These are phyloP conservation scores for Solenodon paradoxus DNA, from an alignment of 2,113 vertebrate species.

Conservation along the genomic window DNA sequence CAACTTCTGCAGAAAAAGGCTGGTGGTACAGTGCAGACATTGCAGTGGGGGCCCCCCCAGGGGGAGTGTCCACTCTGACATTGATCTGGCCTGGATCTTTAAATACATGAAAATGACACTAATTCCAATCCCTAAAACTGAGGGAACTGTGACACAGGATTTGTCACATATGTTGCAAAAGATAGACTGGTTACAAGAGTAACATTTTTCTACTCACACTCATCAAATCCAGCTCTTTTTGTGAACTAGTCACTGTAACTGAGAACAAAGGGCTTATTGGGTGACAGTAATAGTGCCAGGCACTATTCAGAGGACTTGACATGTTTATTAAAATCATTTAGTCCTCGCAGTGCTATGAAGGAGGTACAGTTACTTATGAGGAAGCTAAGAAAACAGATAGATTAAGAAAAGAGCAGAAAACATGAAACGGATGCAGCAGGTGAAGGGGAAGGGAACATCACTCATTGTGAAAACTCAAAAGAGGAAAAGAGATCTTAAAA, in stretches of 20 bases:
- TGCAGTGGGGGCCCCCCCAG: background rate
- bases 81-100: background rate
- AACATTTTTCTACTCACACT: background rate
- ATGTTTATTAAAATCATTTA: background rate
- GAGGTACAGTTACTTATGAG: background rate
- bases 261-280: background rate
- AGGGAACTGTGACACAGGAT: background rate
- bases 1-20: background rate
- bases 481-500: background rate
- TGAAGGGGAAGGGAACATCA: background rate
- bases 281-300: background rate
- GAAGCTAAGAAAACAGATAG: background rate
- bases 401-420: background rate
- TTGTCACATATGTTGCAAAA: background rate
- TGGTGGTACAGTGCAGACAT: fast-evolving
- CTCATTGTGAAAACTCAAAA: background rate
- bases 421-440: background rate
- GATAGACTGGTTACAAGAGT: background rate
- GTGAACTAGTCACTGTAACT: background rate
- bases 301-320: background rate
- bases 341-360: background rate
- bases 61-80: background rate
- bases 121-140: background rate
- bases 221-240: background rate
- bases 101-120: background rate